These are phyloP conservation scores for Dufourea novaeangliae DNA, from an alignment of 1,140 invertebrate species.

Conservation along the genomic window DNA sequence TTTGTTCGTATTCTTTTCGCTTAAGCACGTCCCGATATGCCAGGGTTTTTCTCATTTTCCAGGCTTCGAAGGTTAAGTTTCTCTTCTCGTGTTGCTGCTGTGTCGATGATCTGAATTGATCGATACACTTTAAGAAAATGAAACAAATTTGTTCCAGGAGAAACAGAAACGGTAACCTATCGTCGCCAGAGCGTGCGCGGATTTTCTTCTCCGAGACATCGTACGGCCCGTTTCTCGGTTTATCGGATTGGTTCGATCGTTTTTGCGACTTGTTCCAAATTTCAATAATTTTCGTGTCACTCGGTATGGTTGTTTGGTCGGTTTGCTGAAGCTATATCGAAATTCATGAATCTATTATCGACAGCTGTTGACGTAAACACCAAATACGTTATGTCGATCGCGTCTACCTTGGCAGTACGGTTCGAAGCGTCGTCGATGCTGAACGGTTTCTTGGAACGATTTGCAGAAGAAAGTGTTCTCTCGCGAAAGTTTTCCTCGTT, in stretches of 20 bases:
- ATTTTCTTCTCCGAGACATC: neutral
- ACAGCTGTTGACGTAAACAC: no score
- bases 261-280: conserved; percentile 11
- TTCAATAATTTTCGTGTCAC: conserved; percentile 2
- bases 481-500: neutral
- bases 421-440: neutral
- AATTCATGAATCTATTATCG: neutral
- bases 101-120: neutral
- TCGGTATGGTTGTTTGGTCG: neutral
- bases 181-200: neutral
- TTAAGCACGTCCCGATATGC: conserved; percentile 24
- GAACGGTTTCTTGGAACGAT: neutral
- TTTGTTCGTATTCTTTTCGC: conserved; percentile 38
- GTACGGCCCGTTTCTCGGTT: neutral
- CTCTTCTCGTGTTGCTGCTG: conserved; percentile 1
- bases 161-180: conserved; percentile 10
- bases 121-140: neutral
- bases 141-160: neutral
- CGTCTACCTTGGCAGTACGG: neutral
- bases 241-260: neutral
- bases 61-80: conserved; percentile 59
- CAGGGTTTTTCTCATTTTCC: conserved; percentile 56
- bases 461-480: no score
- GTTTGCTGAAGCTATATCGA: neutral
- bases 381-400: neutral